These are phyloP conservation scores for Polypedilum pembai DNA, from an alignment of 1,140 invertebrate genomes.

Conservation along the genomic window DNA sequence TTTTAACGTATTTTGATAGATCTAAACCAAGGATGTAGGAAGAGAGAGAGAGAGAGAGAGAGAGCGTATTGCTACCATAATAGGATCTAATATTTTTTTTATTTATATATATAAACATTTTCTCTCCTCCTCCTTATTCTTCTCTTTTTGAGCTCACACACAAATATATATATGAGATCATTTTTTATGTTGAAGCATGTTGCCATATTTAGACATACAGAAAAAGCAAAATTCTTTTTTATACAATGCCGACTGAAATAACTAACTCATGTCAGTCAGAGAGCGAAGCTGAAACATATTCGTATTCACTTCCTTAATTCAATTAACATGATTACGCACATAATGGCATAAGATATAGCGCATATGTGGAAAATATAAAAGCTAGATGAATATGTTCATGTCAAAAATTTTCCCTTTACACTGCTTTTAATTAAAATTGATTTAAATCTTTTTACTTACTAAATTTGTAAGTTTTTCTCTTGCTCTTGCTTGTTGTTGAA, in stretches of 20 bases:
- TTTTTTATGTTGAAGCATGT: slow-evolving; percentile 23
- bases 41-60: too few relatives aligned
- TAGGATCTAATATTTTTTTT: slow-evolving; percentile 26
- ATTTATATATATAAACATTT: too few relatives aligned
- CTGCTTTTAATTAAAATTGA: slow-evolving; percentile 6
- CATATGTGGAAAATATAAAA: not conserved
- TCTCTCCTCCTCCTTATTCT: not conserved
- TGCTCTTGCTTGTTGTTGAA: too few relatives aligned
- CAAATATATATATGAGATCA: slow-evolving; percentile 9
- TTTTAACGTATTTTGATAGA: too few relatives aligned
- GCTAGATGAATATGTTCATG: not conserved
- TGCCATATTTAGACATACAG: not conserved
- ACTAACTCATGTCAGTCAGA: not conserved
- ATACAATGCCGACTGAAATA: not conserved
- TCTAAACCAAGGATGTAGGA: too few relatives aligned
- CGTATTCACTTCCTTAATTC: slow-evolving; percentile 17
- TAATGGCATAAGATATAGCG: not conserved
- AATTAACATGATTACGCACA: slow-evolving; percentile 13
- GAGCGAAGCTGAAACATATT: not conserved
- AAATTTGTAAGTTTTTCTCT: too few relatives aligned
- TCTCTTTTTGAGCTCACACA: not conserved
- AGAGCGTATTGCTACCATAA: not conserved
- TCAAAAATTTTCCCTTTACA: not conserved
- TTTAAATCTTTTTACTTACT: not conserved
- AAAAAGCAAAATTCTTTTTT: not conserved